phyloP scores from a whole-genome alignment of 2,797 vertebrate genomes.

The Arctocebus calabarensis region DNA sequence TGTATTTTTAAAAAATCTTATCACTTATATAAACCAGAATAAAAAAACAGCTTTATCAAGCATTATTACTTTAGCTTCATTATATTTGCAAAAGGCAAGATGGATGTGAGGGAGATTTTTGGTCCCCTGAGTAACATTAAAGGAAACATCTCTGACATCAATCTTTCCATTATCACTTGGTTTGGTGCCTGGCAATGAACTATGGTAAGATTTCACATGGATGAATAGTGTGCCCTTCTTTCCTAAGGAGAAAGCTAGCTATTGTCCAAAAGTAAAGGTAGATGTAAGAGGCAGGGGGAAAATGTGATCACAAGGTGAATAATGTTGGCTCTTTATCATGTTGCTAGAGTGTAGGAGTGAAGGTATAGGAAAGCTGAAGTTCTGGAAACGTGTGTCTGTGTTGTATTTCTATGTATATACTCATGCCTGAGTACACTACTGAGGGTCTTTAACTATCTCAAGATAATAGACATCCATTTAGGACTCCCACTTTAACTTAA shows the following conservation, averaged over 20 bases:
- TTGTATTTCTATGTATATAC: neutral
- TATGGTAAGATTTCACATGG: neutral
- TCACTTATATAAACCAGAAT: neutral
- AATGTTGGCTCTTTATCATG: neutral
- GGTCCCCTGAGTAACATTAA: neutral
- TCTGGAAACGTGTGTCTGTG: neutral
- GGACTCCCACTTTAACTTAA: neutral
- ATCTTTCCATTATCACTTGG: neutral
- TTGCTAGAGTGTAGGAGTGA: neutral
- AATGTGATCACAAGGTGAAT: neutral
- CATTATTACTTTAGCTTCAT: neutral
- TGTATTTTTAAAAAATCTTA: neutral
- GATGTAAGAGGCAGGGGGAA: too few relatives aligned
- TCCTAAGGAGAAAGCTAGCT: neutral
- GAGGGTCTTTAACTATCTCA: neutral
- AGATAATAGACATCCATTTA: neutral
- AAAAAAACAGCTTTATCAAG: neutral
- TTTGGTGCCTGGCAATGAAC: neutral
- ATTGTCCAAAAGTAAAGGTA: neutral
- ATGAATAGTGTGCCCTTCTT: neutral
- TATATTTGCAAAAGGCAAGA: neutral
- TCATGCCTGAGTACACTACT: neutral
- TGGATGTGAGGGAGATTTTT: neutral
- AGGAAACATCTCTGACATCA: neutral
- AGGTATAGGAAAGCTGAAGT: neutral